phyloP scores from a whole-genome alignment of 1,140 invertebrate genomes.

The Druon quercuslanigerum region DNA sequence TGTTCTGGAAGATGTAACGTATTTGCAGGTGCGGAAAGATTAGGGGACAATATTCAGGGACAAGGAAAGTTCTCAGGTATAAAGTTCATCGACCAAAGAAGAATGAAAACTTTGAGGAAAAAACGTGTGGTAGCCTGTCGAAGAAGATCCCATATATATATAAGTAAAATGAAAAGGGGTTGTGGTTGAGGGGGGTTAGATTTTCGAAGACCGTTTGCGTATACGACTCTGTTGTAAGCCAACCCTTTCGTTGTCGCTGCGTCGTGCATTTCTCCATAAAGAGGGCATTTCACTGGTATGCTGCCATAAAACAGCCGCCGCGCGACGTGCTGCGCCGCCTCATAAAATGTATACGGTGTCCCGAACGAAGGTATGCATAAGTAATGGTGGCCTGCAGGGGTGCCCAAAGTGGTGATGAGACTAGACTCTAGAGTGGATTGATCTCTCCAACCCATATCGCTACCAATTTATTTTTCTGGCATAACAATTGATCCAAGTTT shows the following conservation, averaged over 20 bases:
- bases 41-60: too few species aligned
- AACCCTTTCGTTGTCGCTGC: slow-evolving; percentile 30
- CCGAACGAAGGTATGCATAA: slow-evolving; percentile 45
- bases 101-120: background rate
- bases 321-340: slow-evolving; percentile 46
- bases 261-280: slow-evolving; percentile 49
- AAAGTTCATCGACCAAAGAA: too few species aligned
- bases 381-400: slow-evolving; percentile 32
- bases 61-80: too few species aligned
- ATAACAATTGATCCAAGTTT: too few species aligned
- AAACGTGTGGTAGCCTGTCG: background rate
- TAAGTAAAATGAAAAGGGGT: slow-evolving; percentile 1
- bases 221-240: slow-evolving; percentile 25
- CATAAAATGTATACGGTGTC: slow-evolving; percentile 54
- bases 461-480: too few species aligned
- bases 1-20: too few species aligned
- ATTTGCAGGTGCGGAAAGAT: too few species aligned
- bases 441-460: too few species aligned
- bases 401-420: slow-evolving; percentile 29
- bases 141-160: background rate
- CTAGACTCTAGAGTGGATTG: background rate
- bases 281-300: slow-evolving; percentile 51
- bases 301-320: slow-evolving; percentile 48
- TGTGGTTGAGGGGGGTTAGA: background rate
- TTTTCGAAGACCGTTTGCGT: slow-evolving; percentile 19